Conservation (phyloP, 2,797 vertebrate species). For the Thalassophryne amazonica region DNA sequence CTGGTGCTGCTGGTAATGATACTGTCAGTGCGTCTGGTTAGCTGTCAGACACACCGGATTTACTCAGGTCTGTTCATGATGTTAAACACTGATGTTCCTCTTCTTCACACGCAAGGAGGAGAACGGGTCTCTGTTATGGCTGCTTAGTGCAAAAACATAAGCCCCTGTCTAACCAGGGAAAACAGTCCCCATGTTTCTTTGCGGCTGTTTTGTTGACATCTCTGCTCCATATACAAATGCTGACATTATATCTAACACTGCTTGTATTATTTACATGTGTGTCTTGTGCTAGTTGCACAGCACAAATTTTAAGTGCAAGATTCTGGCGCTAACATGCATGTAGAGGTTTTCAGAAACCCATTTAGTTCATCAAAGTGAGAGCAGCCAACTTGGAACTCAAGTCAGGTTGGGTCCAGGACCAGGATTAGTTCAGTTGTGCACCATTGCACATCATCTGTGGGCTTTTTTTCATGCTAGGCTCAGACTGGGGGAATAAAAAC, state of each 20-base stretch:
- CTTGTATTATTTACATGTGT: not conserved
- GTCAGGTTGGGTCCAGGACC: too few relatives aligned
- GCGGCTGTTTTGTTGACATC: not conserved
- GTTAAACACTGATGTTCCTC: slow-evolving; percentile 72
- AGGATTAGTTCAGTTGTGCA: too few relatives aligned
- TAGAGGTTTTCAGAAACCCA: too few relatives aligned
- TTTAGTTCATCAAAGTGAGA: too few relatives aligned
- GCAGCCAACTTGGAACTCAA: too few relatives aligned
- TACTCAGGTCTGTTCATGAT: slow-evolving; percentile 63
- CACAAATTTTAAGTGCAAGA: too few relatives aligned
- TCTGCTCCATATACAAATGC: too few relatives aligned
- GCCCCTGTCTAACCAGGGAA: slow-evolving; percentile 37
- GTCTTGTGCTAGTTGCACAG: not conserved
- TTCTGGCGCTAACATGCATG: too few relatives aligned
- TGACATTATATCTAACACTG: not conserved
- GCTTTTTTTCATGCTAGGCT: too few relatives aligned
- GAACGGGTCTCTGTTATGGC: slow-evolving; percentile 51
- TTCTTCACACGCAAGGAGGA: slow-evolving; percentile 58
- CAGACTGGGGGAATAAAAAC: too few relatives aligned
- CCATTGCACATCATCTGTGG: too few relatives aligned
- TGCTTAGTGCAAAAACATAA: slow-evolving; percentile 54
- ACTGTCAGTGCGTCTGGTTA: slow-evolving; percentile 70
- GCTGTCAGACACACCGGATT: slow-evolving; percentile 69
- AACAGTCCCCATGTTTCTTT: slow-evolving; percentile 15
- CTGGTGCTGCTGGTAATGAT: slow-evolving; percentile 71